phyloP scores from a whole-genome alignment of 2,113 vertebrate genomes.

The Motacilla tschutschensis region DNA sequence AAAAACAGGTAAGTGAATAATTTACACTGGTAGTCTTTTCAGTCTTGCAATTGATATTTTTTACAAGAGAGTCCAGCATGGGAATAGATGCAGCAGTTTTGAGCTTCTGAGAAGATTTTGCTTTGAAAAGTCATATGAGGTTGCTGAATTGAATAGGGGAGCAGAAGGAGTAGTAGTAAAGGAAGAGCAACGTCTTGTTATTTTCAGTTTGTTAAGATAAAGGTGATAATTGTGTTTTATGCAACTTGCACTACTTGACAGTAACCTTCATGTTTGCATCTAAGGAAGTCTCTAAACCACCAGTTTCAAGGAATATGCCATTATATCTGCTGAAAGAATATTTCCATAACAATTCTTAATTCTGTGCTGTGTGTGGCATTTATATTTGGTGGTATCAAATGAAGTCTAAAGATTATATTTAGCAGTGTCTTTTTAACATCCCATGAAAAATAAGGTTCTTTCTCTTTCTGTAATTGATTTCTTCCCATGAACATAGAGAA shows the following conservation, averaged over 20 bases:
- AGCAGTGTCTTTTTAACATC: background rate
- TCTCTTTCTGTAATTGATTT: background rate
- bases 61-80: background rate
- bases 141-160: background rate
- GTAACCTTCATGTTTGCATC: background rate
- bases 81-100: background rate
- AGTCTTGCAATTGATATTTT: background rate
- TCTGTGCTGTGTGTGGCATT: background rate
- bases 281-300: background rate
- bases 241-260: background rate
- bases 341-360: background rate
- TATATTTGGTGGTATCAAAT: background rate
- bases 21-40: background rate
- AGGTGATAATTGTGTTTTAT: background rate
- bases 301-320: background rate
- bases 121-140: background rate
- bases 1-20: slow-evolving; percentile 84
- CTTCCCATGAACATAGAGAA: background rate
- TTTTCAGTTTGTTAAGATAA: background rate
- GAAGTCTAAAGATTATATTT: background rate
- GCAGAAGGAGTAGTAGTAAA: background rate
- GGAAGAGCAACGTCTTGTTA: background rate
- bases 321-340: background rate
- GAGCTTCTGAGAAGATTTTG: background rate
- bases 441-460: background rate